These are phyloP conservation scores for Calliscelio sp. DNA, from an alignment of 2,888 invertebrate species.

Conservation along the genomic window DNA sequence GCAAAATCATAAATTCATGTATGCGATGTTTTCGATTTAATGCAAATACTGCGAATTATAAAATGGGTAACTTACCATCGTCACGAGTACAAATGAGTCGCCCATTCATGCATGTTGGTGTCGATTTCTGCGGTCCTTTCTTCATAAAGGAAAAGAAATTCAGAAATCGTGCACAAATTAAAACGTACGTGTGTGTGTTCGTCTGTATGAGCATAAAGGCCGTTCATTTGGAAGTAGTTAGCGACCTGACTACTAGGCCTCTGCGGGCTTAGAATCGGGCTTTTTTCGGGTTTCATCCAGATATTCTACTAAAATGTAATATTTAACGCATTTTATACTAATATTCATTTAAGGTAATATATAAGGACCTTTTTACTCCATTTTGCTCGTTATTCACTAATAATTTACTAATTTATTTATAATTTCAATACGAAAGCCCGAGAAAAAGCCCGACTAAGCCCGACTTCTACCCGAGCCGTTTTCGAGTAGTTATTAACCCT, in stretches of 20 bases:
- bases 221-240: background rate
- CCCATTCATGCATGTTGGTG: background rate
- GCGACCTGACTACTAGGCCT: conserved; percentile 13
- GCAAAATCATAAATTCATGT: background rate
- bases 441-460: no score
- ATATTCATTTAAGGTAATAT: no score
- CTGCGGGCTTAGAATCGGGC: no score
- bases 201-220: conserved; percentile 7
- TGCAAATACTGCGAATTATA: background rate
- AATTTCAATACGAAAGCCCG: no score
- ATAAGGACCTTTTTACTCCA: no score
- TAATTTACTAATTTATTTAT: no score
- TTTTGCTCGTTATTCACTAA: no score
- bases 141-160: background rate
- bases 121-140: conserved; percentile 1
- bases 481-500: no score
- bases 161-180: background rate
- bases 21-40: background rate
- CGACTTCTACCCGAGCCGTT: no score
- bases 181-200: conserved; percentile 12
- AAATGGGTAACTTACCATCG: background rate
- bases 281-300: no score
- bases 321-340: no score
- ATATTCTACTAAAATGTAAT: no score
- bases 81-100: background rate